Base-by-base conservation (phyloP, 2,888 invertebrate genomes). In the Stenolophus ochropezus region DNA sequence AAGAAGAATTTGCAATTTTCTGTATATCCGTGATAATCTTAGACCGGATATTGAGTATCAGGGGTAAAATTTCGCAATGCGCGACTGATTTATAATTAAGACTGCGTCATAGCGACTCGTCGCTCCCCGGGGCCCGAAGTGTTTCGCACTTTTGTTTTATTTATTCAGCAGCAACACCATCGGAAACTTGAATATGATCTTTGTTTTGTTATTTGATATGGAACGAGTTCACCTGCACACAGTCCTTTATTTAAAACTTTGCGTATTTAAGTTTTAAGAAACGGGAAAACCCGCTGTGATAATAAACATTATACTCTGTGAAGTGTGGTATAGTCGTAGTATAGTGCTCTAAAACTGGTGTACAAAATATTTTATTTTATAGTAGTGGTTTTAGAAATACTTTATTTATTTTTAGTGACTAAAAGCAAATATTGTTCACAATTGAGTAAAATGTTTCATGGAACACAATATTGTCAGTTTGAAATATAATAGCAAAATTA, bases 231-330 rank as follows among this genome's bases (percentile, higher is more conserved):
- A 71, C 73, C 20, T 49, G 73, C 49, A 49, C 21, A 49, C 49
- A 14, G 76, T 76, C 56, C n/a, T 56, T 56, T 56, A 76, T 76
- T 76, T 56, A 56, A 76, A 76, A 76, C 76, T 76, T 76, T 76
- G 56, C 56, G 53, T 56, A 76, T 76, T 56, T 76, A 56, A 76
- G 56, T 76, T 73, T 56, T 8, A 76, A 27, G 74, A 49, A 74
- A 47, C 18, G 51, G 14, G 25, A 49, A 4, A 6, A 73, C 4
- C 5, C 20, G 42, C 47, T 18, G 49, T 73, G 23, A 73, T 73
- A 73, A 73, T 73, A 73, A 73, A 73, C 73, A 73, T 73, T 47
- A 73, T 73, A 73, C 49, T 69, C n/a, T n/a, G n/a, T n/a, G n/a
- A n/a, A n/a, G n/a, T 11, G 33, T 6, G 4, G 42, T 42, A 47